Evolutionary conservation across 2,797 vertebrate species (phyloP).

Genomic region (Arnoldichthys spilopterus): DNA sequence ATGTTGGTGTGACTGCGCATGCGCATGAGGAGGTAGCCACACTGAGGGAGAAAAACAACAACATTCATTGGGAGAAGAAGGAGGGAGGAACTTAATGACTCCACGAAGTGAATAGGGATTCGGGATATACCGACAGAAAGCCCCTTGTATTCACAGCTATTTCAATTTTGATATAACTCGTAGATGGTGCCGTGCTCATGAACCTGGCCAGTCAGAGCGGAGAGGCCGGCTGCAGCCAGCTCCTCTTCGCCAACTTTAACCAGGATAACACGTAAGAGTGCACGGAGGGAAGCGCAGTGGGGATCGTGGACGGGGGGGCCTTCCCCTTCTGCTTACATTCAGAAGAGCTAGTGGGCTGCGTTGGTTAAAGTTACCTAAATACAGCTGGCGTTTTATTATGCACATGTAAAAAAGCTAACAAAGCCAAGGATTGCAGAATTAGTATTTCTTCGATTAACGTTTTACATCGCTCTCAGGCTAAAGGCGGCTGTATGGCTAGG

Average conservation of each 20-base stretch:
- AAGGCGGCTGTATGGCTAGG: not conserved
- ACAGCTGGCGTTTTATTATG: not conserved
- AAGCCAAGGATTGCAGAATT: too few species aligned
- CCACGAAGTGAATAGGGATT: slow-evolving; percentile 50
- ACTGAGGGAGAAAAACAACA: slow-evolving; percentile 79
- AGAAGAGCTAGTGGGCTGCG: not conserved
- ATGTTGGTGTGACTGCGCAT: slow-evolving; percentile 62
- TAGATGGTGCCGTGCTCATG: slow-evolving; percentile 84
- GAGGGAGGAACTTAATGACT: slow-evolving; percentile 61
- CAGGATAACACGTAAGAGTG: slow-evolving; percentile 97
- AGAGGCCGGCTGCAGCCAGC: slow-evolving; percentile 93
- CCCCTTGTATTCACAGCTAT: slow-evolving; percentile 29
- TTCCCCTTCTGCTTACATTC: slow-evolving; percentile 32
- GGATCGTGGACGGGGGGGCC: slow-evolving; percentile 60
- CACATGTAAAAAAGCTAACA: not conserved
- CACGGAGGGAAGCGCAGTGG: slow-evolving; percentile 56
- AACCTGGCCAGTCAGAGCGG: slow-evolving; percentile 96
- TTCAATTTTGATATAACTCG: slow-evolving; percentile 47
- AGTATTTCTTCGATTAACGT: not conserved
- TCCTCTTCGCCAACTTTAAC: slow-evolving; percentile 99
- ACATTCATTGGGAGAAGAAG: slow-evolving; percentile 64
- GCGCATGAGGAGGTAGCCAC: slow-evolving; percentile 63
- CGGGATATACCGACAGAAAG: slow-evolving; percentile 36
- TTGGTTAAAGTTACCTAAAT: not conserved
- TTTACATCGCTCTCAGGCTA: not conserved